Conservation (phyloP, 30 jellyfish, hydroid and myxozoan genomes). For the Sanderia malayensis region DNA sequence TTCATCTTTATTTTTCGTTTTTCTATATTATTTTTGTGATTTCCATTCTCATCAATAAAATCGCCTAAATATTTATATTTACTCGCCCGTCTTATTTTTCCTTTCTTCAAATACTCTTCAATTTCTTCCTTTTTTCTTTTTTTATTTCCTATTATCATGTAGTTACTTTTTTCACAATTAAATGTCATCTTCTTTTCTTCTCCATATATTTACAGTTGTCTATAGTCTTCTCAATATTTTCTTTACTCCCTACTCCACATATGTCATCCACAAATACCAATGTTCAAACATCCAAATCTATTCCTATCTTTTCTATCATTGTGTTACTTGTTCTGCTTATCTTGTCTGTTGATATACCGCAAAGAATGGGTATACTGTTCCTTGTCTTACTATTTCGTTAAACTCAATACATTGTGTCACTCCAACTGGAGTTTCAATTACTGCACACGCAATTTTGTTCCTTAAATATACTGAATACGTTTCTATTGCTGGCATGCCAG, state of each 20-base stretch:
- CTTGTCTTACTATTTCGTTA: slow-evolving; percentile 6
- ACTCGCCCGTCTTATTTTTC: not conserved
- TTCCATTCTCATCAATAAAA: not conserved
- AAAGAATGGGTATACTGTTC: not conserved
- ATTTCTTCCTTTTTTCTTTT: not conserved
- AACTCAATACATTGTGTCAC: not conserved
- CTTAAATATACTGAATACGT: not conserved
- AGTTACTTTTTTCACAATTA: not conserved
- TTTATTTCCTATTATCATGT: not conserved
- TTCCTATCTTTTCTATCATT: slow-evolving; percentile 13
- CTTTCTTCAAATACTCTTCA: too few species aligned
- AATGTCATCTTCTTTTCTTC: not conserved
- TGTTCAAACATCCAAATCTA: not conserved
- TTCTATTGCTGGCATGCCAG: not conserved
- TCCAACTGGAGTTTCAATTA: not conserved
- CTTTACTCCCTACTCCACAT: not conserved
- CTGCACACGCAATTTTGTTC: not conserved
- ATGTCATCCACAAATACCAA: slow-evolving; percentile 17
- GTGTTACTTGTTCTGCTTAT: not conserved
- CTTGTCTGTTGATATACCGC: not conserved
- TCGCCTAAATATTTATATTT: not conserved
- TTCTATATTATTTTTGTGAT: not conserved
- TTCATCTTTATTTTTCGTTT: not conserved
- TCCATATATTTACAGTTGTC: not conserved
- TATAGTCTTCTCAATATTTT: not conserved